Evolutionary conservation across 1,140 invertebrate genomes (phyloP).

Genomic region (Cotesia glomerata): DNA sequence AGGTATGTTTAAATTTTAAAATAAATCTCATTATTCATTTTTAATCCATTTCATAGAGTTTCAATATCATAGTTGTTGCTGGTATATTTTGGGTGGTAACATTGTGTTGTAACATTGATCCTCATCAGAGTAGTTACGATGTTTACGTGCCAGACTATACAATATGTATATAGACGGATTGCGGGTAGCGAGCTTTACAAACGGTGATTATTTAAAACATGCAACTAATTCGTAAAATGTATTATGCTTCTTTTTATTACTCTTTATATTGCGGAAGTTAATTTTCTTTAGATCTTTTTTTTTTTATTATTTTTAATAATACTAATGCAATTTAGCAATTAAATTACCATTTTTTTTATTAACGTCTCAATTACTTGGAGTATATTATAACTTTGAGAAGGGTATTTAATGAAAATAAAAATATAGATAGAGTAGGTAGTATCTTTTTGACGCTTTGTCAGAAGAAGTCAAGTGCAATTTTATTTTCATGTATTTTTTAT

Average conservation of each 20-base stretch:
- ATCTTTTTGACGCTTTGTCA: neutral
- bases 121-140: neutral
- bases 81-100: too few relatives aligned
- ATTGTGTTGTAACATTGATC: neutral
- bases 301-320: neutral
- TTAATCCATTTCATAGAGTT: too few relatives aligned
- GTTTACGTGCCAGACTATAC: slow-evolving; percentile 4
- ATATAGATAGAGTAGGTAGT: too few relatives aligned
- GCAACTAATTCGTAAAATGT: neutral
- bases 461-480: neutral
- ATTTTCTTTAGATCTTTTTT: neutral
- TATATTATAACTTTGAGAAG: too few relatives aligned
- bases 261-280: neutral
- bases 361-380: too few relatives aligned
- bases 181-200: neutral
- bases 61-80: too few relatives aligned
- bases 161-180: neutral
- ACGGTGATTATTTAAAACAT: neutral
- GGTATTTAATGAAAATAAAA: too few relatives aligned
- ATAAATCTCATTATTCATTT: neutral
- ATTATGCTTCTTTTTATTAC: neutral
- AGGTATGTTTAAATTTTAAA: neutral
- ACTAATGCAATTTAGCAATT: too few relatives aligned
- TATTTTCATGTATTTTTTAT: neutral
- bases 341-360: too few relatives aligned